Conservation (phyloP, 2,888 invertebrate genomes). For the Cephus spinipes region DNA sequence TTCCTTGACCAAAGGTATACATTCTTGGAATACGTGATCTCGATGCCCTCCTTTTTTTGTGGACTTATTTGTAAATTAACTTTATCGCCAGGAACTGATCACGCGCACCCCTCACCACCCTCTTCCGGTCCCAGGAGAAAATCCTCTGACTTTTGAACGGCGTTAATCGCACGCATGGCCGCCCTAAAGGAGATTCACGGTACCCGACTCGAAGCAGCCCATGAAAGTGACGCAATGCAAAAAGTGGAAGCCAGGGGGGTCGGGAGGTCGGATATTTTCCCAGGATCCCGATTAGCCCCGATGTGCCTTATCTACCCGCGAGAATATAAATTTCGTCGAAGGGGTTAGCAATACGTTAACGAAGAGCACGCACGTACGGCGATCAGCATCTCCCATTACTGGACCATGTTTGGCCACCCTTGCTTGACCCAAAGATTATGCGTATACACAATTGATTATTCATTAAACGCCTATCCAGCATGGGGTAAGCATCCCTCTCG, state of each 20-base stretch:
- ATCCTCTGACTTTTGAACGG: background rate
- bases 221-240: background rate
- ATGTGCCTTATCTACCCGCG: conserved; percentile 50
- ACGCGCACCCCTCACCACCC: background rate
- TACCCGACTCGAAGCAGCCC: background rate
- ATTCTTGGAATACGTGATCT: background rate
- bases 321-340: conserved; percentile 49
- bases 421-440: conserved; percentile 46
- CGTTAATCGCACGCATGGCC: background rate
- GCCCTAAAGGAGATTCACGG: background rate
- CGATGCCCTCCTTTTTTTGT: background rate
- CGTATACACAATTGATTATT: conserved; percentile 20
- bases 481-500: background rate
- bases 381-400: conserved; percentile 48
- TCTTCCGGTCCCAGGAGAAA: background rate
- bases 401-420: conserved; percentile 42
- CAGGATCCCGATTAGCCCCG: background rate
- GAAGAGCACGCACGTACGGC: conserved; percentile 34
- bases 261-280: background rate
- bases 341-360: conserved; percentile 43
- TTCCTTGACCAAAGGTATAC: background rate
- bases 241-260: background rate
- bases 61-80: background rate
- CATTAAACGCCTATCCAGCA: conserved; percentile 15
- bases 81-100: background rate